These are phyloP conservation scores for Harpagoxenus sublaevis DNA, from an alignment of 2,888 invertebrate genomes.

Conservation along the genomic window DNA sequence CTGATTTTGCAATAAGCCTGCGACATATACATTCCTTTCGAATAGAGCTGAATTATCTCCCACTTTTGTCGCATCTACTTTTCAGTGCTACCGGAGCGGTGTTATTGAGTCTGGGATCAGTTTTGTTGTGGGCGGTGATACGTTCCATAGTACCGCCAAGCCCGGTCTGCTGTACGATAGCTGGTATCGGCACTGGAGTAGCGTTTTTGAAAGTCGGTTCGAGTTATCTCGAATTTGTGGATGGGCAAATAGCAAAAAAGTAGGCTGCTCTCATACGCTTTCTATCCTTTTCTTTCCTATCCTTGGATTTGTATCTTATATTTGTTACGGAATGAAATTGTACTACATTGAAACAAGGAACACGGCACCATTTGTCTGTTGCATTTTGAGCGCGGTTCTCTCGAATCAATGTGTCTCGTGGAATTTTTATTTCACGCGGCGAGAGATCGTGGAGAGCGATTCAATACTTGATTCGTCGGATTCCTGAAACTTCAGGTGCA, in stretches of 20 bases:
- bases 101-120: conserved; percentile 95
- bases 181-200: conserved; percentile 91
- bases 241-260: conserved; percentile 88
- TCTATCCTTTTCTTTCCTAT: background rate
- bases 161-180: conserved; percentile 89
- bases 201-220: conserved; percentile 89
- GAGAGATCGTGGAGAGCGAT: background rate
- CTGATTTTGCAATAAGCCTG: no score
- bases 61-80: conserved; percentile 66
- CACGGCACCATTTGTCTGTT: background rate
- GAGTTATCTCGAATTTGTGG: conserved; percentile 90
- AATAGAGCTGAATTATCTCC: background rate
- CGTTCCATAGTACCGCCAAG: conserved; percentile 92
- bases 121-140: conserved; percentile 95
- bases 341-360: background rate
- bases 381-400: background rate
- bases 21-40: background rate
- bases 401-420: background rate
- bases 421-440: background rate
- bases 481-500: background rate
- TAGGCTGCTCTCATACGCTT: conserved; percentile 58
- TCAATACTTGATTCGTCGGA: background rate
- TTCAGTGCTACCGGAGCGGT: conserved; percentile 90
- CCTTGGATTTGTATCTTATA: background rate
- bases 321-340: conserved; percentile 11